Evolutionary conservation across 2,797 vertebrate genomes (phyloP), one percentile per base, ranked within the genome.

Genomic region (Cossypha niveicapilla): DNA sequence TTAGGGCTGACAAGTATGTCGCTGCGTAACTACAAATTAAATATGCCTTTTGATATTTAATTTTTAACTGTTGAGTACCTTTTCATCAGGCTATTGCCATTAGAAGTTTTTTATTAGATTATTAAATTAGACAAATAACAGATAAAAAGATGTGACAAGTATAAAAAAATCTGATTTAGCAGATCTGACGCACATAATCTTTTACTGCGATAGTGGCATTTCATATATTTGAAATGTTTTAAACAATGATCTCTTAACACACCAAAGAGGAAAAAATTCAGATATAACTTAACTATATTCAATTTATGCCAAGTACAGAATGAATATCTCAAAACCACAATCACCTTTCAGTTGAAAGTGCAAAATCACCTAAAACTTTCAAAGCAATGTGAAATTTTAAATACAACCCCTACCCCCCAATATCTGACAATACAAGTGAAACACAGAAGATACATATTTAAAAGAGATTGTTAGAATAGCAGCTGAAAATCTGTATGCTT

Each of bases 71-170:
- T 3, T 90, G 90, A 92, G 82, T 94, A 86, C 70, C 87, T 95
- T 92, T 91, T 91, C 88, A 96, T 93, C 70, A 93, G 94, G 70
- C 57, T 94, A 91, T 13, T 80, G 87, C 85, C 79, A 87, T 61
- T 86, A 84, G 16, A 68, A 86, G 18, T 56, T 90, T 94, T 92
- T 86, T 68, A 86, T 83, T 58, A 72, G 50, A 70, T 87, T 90
- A 94, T 79, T 58, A 89, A 78, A 88, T 86, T 67, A 93, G 77
- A 96, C 71, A 93, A 94, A 83, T 57, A 92, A 75, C 44, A 82
- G 83, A 66, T 88, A 86, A 88, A 88, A 90, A 94, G 83, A 92
- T 86, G 84, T 96, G 96, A 96, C 94, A 96, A 92, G 80, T 93
- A 70, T 70, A 92, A 92, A 19, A 13, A 95, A 94, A 86, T 47